Evolutionary conservation across 64 coral and sea anemone species (phyloP), one percentile per base, ranked within the genome.

Genomic region (Actinia equina): DNA sequence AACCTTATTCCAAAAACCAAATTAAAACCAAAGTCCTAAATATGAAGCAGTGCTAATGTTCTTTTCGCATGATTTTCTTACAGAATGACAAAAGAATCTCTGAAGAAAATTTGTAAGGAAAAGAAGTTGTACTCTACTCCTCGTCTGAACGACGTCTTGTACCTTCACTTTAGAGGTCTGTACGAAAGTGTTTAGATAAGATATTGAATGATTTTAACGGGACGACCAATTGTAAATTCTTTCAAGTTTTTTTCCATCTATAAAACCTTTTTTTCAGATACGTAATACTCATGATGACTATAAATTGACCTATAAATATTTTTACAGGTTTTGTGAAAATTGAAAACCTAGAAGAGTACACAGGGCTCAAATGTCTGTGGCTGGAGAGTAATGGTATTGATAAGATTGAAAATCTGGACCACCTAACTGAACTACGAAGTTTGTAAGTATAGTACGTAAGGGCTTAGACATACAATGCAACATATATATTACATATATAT

Each of bases 271-370:
- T n/a, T n/a, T n/a, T n/a, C n/a, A n/a, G n/a, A n/a, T n/a, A n/a
- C n/a, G n/a, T n/a, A n/a, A n/a, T n/a, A n/a, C n/a, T n/a, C n/a
- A n/a, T n/a, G n/a, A n/a, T n/a, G n/a, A n/a, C n/a, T n/a, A n/a
- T n/a, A n/a, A n/a, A n/a, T n/a, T n/a, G n/a, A n/a, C n/a, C n/a
- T n/a, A n/a, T n/a, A 30, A 71, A 71, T 71, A 30, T 83, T 51
- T 59, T 17, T 82, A 6, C 51, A 98, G 96, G 96, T 37, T 98
- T 98, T 95, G 93, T 83, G 7, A 98, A 95, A 52, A 98, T 98
- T 88, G 96, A 98, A 86, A 98, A 98, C 78, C 87, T 98, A 71
- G 96, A 98, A 80, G 85, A 89, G 30, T 98, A 98, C 82, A 98
- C 93, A 64, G 96, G 96, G 37, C 62, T 98, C 20, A 95, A 94